Conservation (phyloP, 2,113 vertebrate species). For the Mustelus asterias region DNA sequence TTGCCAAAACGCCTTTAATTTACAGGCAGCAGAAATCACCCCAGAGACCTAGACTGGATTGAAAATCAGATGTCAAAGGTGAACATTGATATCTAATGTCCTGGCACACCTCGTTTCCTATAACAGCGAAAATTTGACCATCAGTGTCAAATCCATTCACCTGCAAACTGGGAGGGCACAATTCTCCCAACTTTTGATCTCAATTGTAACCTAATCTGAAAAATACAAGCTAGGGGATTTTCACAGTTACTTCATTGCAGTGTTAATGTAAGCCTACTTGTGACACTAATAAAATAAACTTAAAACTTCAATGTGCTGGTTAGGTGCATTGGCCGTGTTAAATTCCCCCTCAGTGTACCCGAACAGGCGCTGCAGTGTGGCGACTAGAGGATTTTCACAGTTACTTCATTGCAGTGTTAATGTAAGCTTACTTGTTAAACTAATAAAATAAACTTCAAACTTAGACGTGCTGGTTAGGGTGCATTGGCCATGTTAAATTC, state of each 20-base stretch:
- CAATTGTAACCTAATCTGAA: not conserved
- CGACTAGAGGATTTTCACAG: not conserved
- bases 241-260: too few species aligned
- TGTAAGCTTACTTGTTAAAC: too few species aligned
- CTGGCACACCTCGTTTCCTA: not conserved
- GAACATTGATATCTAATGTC: not conserved
- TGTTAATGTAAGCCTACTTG: too few species aligned
- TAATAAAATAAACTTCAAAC: too few species aligned
- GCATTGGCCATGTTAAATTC: too few species aligned
- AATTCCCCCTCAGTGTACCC: too few species aligned
- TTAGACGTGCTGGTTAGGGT: too few species aligned
- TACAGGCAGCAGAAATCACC: not conserved
- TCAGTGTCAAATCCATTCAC: not conserved
- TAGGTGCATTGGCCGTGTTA: too few species aligned
- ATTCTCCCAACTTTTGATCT: not conserved
- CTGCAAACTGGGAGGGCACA: not conserved
- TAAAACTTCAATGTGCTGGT: too few species aligned
- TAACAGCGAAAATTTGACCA: not conserved
- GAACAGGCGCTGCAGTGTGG: too few species aligned
- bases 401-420: too few species aligned
- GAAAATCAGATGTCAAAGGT: not conserved
- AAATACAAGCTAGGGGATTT: not conserved
- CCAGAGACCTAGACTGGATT: not conserved
- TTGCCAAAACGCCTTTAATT: not conserved
- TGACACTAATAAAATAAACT: too few species aligned